Base-by-base conservation (phyloP, 2,888 invertebrate species). In the Lasioglossum lativentre region DNA sequence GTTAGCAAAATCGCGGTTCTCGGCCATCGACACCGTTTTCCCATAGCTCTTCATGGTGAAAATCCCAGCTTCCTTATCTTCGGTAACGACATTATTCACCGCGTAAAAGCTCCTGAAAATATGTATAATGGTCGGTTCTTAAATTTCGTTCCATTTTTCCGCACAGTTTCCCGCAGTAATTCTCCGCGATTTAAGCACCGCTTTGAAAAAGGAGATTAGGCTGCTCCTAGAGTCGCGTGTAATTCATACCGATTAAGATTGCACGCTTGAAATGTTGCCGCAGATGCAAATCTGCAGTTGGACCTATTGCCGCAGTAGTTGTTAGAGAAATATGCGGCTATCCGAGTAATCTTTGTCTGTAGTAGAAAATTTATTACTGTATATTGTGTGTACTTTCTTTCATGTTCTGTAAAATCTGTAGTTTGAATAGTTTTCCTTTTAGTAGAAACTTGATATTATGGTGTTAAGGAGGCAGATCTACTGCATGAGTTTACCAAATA, bases 111-210 rank as follows among this genome's bases (percentile, higher is more conserved):
- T 10, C 4, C n/a, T n/a, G 23, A 27, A 52, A 70, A 56, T 34
- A 68, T 45, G 5, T 56, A n/a, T 27, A 19, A 19, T n/a, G 56
- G 16, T 10, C 66, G 38, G 45, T 27, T 14, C n/a, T 19, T 75
- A 30, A 79, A 79, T 79, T 30, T 34, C 47, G 52, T 3, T 42
- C 59, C 40, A 59, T 75, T 59, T 56, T 59, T 75, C 59, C 56
- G n/a, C 40, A 27, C 27, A 27, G 34, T 52, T 30, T 42, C 19
- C 59, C 38, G 40, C 16, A 8, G 38, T 68, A 66, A 30, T 8
- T 70, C 68, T 30, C 8, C 6, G 2, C 68, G 34, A 56, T 75
- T 16, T 23, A 27, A 75, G 40, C 40, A 14, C 52, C 73, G 75
- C 59, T 59, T 59, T 30, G 40, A 42, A 42, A 59, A 19, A 75